Evolutionary conservation across 1,140 invertebrate species (phyloP), one percentile per base, ranked within the genome.

Genomic region (Papilio polyxenes): DNA sequence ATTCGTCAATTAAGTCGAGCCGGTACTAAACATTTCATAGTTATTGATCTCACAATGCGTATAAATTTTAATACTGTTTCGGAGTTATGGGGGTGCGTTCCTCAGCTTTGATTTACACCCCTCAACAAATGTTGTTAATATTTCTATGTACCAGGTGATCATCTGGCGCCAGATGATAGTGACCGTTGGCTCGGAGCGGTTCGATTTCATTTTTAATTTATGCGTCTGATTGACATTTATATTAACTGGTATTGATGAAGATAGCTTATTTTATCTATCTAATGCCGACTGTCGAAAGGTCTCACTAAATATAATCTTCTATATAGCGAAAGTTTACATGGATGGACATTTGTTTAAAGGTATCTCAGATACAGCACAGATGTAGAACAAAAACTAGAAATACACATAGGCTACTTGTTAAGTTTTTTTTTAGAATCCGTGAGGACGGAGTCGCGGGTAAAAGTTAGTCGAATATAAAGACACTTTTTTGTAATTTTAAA

Each of bases 71-170:
- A 77, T 77, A 51, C 75, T 77, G 75, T 53, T 23, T 20, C 17
- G 48, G 44, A 49, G 75, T 51, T 75, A 75, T 75, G 48, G 23
- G 75, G 75, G 75, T 49, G 49, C 75, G 48, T 53, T 51, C 3
- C 20, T 15, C 48, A 6, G 48, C 11, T 77, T 53, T 77, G 48
- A 77, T 77, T 77, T 77, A 75, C 49, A 53, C 23, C 75, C 17
- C 7, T 56, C 20, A 53, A 77, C 49, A 31, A 77, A 77, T 77
- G 75, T 23, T 49, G 10, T 49, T 74, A 37, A 74, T 74, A 15
- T 74, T 74, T 77, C 49, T 77, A 77, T 77, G 75, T 31, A 77
- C 75, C 49, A 77, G 75, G 75, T 77, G 75, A 51, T 77, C 11
- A 15, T 77, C 75, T 77, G 49, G 75, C 48, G 75, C 75, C 75